Base-by-base conservation (phyloP, 2,113 vertebrate genomes). In the Apodemus speciosus region DNA sequence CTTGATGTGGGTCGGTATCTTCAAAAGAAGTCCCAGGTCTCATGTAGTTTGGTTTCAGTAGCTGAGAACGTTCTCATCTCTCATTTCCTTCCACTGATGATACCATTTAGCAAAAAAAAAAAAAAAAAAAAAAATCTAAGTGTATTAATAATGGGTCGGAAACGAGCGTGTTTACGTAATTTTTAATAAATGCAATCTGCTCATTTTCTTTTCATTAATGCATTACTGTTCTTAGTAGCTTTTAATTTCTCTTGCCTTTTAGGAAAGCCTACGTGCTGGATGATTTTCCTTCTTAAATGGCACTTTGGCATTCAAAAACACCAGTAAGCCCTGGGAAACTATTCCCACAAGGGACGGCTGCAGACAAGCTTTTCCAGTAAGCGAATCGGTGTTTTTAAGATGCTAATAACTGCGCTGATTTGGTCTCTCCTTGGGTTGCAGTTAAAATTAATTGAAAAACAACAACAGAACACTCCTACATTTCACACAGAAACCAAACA, bases 101-200 rank as follows among this genome's bases (percentile, higher is more conserved):
- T 96, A 72, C 60, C 69, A 90, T 66, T 94, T 75, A 95, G 94
- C 86, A 58, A 91, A 93, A 95, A 72, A 93, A 95, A 72, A 53
- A 92, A n/a, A n/a, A n/a, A 58, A 91, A 93, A 95, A 72, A 93
- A 95, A 72, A 53, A 92, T 56, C 79, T 85, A 95, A 94, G 89
- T 88, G 80, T 71, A 92, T 20, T 94, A 91, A 94, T 93, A 96
- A 94, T 84, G 86, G 69, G 25, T 85, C 18, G 88, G 87, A 93
- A 96, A 92, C 76, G 69, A 91, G 32, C 58, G 49, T 92, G 93
- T 96, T 96, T 97, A 92, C 80, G 85, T 97, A 89, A 96, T 81
- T 93, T 97, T 97, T 97, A 96, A 95, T 95, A 96, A 93, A 73
- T 89, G 64, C 95, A 96, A 92, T 79, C 92, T 97, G 73, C 87